A percentile compares a stretch with the other conserved stretches of the same genome.
Evolutionary conservation across 2,797 vertebrate species (phyloP).

Genomic region (Takifugu ocellatus): DNA sequence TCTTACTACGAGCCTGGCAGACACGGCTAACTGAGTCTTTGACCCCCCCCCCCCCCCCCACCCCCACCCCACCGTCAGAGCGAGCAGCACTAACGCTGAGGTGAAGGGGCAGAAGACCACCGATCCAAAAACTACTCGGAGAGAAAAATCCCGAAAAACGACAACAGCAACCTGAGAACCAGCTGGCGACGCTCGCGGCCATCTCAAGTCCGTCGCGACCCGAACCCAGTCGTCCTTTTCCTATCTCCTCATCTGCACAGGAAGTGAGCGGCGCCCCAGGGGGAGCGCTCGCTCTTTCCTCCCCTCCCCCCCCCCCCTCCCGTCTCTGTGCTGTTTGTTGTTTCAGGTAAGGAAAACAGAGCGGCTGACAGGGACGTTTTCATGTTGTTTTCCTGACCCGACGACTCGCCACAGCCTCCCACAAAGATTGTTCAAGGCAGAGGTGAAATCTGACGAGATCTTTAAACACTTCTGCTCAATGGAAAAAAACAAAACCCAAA

Average conservation of each 20-base stretch:
- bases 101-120: not conserved
- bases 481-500: too few species aligned
- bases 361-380: conserved; percentile 70
- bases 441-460: conserved; percentile 67
- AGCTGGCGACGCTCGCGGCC: not conserved
- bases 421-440: conserved; percentile 62
- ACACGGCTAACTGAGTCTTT: conserved; percentile 33
- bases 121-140: too few species aligned
- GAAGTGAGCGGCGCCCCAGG: conserved; percentile 64
- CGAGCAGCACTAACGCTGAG: not conserved
- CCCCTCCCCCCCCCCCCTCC: conserved; percentile 41
- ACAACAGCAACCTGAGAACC: conserved; percentile 13
- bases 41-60: conserved; percentile 7
- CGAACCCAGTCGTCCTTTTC: not conserved
- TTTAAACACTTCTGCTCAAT: conserved; percentile 29
- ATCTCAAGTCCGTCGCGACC: too few species aligned
- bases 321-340: conserved; percentile 60
- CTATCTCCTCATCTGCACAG: conserved; percentile 71
- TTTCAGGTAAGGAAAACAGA: conserved; percentile 78
- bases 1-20: conserved; percentile 12
- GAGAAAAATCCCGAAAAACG: too few species aligned
- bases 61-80: not conserved
- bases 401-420: conserved; percentile 67
- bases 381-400: conserved; percentile 65
- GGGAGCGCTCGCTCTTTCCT: conserved; percentile 63